phyloP scores from a whole-genome alignment of 2,888 invertebrate genomes.

The Cephus runcator region DNA sequence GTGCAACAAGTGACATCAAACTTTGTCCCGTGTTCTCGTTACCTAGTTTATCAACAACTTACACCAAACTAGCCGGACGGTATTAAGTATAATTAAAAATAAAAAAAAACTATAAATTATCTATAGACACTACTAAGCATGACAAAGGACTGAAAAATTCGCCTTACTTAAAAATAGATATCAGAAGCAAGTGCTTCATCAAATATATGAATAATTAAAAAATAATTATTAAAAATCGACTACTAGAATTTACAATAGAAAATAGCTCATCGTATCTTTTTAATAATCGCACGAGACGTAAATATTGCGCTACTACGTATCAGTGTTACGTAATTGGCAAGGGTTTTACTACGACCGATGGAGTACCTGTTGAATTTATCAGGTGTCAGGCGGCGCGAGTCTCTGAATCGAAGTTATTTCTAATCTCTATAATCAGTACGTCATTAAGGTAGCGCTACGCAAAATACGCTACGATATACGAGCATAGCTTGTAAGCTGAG shows the following conservation, averaged over 20 bases:
- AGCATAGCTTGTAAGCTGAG: background rate
- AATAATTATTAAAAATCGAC: background rate
- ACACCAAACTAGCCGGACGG: too few species aligned
- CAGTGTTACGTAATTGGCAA: background rate
- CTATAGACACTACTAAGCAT: too few species aligned
- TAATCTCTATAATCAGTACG: background rate
- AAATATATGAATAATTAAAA: too few species aligned
- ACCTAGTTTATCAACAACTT: background rate
- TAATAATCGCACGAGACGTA: background rate
- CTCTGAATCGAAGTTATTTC: background rate
- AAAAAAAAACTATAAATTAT: too few species aligned
- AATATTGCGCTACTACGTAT: background rate
- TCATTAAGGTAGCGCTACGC: background rate
- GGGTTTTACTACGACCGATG: background rate
- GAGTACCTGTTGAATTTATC: background rate
- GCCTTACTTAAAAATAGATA: background rate
- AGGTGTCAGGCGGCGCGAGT: background rate
- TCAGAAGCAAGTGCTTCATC: too few species aligned
- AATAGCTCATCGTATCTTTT: background rate
- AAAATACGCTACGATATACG: background rate
- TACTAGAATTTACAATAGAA: background rate
- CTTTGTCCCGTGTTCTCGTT: background rate
- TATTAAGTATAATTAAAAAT: too few species aligned
- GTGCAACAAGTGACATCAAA: background rate
- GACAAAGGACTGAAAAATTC: too few species aligned